These are phyloP conservation scores for Thamnophis elegans DNA, from an alignment of 2,797 vertebrate species.

Conservation along the genomic window DNA sequence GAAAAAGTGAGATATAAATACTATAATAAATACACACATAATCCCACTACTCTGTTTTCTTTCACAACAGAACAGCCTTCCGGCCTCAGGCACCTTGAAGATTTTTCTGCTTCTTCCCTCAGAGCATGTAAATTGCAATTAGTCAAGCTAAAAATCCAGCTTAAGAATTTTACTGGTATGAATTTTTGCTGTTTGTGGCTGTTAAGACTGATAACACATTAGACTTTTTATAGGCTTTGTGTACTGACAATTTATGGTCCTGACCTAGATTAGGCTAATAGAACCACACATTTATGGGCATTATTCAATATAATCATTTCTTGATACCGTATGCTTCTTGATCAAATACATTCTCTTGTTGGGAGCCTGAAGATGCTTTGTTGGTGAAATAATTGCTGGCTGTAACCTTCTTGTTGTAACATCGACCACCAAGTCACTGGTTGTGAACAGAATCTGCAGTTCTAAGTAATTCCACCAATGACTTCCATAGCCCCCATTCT, in stretches of 20 bases:
- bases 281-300: not conserved
- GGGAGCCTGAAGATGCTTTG: not conserved
- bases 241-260: not conserved
- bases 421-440: slow-evolving; percentile 34
- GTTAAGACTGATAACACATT: not conserved
- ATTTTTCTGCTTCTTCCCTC: not conserved
- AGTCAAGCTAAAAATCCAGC: not conserved
- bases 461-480: slow-evolving; percentile 54
- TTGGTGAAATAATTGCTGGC: not conserved
- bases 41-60: not conserved
- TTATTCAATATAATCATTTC: not conserved
- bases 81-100: not conserved
- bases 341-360: not conserved
- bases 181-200: not conserved
- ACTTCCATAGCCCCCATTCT: slow-evolving; percentile 42
- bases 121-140: not conserved
- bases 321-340: not conserved
- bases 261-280: not conserved
- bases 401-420: not conserved
- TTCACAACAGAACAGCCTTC: not conserved
- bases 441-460: slow-evolving; percentile 35
- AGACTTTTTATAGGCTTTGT: not conserved
- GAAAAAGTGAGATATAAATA: not conserved
- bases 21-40: not conserved
- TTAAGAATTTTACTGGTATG: not conserved